Conservation (phyloP, 2,888 invertebrate species). For the Lumbricus terrestris region DNA sequence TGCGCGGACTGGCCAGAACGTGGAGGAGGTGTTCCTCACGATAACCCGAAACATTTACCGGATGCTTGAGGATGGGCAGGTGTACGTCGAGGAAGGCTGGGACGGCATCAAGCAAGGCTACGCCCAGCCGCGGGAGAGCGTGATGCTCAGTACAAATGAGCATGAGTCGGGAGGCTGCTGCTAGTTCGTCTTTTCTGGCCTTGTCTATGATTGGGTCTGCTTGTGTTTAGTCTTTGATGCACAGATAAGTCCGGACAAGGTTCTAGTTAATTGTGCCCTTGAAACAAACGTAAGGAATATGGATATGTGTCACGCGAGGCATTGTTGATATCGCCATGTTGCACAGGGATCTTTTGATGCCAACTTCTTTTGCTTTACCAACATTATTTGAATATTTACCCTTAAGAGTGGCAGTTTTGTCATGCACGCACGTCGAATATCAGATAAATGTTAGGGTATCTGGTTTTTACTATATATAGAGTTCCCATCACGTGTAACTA, state of each 20-base stretch:
- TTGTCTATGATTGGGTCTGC: background rate
- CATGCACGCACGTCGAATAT: background rate
- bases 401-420: background rate
- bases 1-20: slow-evolving; percentile 85
- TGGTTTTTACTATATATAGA: no score
- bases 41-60: slow-evolving; percentile 81
- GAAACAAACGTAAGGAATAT: background rate
- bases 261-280: background rate
- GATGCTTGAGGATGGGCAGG: slow-evolving; percentile 85
- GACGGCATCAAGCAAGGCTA: slow-evolving; percentile 90
- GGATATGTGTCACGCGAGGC: background rate
- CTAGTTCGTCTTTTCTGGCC: slow-evolving; percentile 42
- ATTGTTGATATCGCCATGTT: background rate
- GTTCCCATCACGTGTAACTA: background rate
- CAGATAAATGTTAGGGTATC: background rate
- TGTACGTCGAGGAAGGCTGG: slow-evolving; percentile 78
- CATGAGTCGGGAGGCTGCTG: slow-evolving; percentile 87
- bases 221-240: background rate
- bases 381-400: background rate
- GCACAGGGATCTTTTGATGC: background rate
- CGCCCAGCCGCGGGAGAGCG: slow-evolving; percentile 48
- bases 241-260: background rate
- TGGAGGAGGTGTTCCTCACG: slow-evolving; percentile 85
- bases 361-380: background rate
- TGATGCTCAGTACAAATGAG: slow-evolving; percentile 78